Evolutionary conservation across 2,888 invertebrate genomes (phyloP).

Genomic region (Aelia acuminata): DNA sequence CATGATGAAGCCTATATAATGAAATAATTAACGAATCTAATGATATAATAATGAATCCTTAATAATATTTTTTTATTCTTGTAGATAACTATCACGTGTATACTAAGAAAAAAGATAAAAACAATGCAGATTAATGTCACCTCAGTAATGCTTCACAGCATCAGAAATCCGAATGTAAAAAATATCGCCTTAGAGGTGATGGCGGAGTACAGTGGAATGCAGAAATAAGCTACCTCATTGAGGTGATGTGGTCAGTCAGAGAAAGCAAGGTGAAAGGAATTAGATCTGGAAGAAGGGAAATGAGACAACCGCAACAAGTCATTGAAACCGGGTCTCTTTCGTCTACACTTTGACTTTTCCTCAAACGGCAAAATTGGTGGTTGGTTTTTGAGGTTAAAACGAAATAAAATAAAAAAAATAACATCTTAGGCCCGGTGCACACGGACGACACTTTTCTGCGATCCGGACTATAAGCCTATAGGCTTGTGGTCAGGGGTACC

Average conservation of each 20-base stretch:
- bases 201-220: not conserved
- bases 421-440: too few species aligned
- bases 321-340: not conserved
- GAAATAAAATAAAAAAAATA: not conserved
- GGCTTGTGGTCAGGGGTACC: too few species aligned
- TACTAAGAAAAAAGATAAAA: too few species aligned
- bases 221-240: conserved; percentile 4
- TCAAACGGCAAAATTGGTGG: not conserved
- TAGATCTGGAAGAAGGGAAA: conserved; percentile 22
- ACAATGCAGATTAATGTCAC: not conserved
- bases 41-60: too few species aligned
- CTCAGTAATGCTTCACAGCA: not conserved
- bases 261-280: conserved; percentile 48
- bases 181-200: not conserved
- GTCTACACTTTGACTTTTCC: not conserved
- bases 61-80: too few species aligned
- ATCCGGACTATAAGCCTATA: too few species aligned
- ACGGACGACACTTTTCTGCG: too few species aligned
- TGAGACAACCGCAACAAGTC: conserved; percentile 40
- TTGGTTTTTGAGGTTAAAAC: not conserved
- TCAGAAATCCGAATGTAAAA: not conserved
- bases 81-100: too few species aligned
- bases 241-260: conserved; percentile 43
- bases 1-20: too few species aligned
- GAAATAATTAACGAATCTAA: too few species aligned